Evolutionary conservation across 2,888 invertebrate species (phyloP), one percentile per base, ranked within the genome.

Genomic region (Melipona beecheii): DNA sequence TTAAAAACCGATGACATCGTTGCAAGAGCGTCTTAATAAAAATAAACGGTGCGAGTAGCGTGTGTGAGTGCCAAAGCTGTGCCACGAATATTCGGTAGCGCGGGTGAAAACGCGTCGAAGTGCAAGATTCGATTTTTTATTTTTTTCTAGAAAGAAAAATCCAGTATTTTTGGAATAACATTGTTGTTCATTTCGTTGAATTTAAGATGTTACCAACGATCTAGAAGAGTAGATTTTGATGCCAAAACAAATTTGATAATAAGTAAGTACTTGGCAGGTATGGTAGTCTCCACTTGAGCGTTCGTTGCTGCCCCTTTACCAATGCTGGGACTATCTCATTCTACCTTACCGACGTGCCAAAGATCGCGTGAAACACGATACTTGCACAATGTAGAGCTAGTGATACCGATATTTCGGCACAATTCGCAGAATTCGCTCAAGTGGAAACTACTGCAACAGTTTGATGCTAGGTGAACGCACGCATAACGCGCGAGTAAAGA

Each of bases 61-160:
- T 85, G 85, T 85, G 84, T 84, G 85, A 84, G 85, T 84, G 79
- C 77, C 76, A 60, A 50, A 74, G 74, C 65, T 52, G 80, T 70
- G 70, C 31, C 21, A 43, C 43, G 68, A 75, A 13, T 52, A 43
- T 43, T 6, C 49, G 56, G 27, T 62, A 21, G 24, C 60, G 2
- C 49, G 43, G 15, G 0, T n/a, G 17, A 58, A 15, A 68, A 54
- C 69, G 31, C 56, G 24, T 52, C 49, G 19, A 69, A 21, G 75
- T 27, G 52, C 65, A 27, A 75, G 78, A 68, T 58, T 75, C n/a
- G 3, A 36, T 24, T 19, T 27, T 24, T 24, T 36, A 5, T 36
- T 36, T 43, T 43, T 9, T 43, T 43, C 43, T 19, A 21, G 43
- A 11, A 50, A 58, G 58, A 27, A 19, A 27, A 27, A 27, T 56